Conservation (phyloP, 2,113 vertebrate species). For the Corythornis cristatus region DNA sequence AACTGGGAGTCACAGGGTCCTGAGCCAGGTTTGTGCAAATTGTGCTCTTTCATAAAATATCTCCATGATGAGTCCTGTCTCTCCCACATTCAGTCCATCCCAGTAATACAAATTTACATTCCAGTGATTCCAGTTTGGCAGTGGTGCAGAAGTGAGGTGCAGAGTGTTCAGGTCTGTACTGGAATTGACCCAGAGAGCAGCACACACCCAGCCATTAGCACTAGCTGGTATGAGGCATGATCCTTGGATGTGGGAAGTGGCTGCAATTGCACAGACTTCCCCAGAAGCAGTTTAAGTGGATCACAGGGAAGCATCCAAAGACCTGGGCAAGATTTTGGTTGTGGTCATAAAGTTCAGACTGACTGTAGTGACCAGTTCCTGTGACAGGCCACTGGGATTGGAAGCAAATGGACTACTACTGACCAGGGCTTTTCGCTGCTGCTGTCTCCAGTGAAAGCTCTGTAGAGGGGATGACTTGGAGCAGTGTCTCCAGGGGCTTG, state of each 20-base stretch:
- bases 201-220: background rate
- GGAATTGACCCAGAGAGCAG: background rate
- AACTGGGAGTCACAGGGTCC: background rate
- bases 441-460: background rate
- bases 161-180: background rate
- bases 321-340: background rate
- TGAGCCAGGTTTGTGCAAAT: background rate
- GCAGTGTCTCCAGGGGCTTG: background rate
- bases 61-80: background rate
- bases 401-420: background rate
- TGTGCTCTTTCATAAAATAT: background rate
- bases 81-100: background rate
- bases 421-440: background rate
- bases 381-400: background rate
- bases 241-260: background rate
- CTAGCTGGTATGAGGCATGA: fast-evolving
- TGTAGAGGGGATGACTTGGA: background rate
- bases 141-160: background rate
- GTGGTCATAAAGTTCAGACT: background rate
- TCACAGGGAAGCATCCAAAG: background rate
- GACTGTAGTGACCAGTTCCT: background rate
- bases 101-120: background rate
- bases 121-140: background rate
- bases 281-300: background rate
- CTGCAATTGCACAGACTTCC: background rate